phyloP scores from a whole-genome alignment of 1,140 invertebrate genomes.

The Drosophila triauraria region DNA sequence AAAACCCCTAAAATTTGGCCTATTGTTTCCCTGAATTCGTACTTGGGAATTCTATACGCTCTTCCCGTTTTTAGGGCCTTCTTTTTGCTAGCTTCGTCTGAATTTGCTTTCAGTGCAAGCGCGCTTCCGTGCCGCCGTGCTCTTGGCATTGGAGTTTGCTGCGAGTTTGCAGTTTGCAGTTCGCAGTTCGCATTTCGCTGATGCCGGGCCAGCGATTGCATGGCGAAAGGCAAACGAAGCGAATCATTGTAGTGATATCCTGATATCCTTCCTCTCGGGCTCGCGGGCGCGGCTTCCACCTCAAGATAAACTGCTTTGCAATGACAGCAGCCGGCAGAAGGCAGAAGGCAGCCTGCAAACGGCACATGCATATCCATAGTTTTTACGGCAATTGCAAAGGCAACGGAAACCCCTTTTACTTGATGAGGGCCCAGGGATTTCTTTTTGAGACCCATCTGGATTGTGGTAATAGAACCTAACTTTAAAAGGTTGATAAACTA shows the following conservation, averaged over 20 bases:
- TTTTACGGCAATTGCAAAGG: conserved; percentile 15
- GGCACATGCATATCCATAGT: conserved; percentile 51
- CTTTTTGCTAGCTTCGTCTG: no score
- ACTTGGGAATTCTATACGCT: no score
- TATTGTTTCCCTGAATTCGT: no score
- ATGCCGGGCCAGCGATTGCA: conserved; percentile 51
- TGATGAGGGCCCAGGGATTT: no score
- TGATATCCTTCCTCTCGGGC: conserved; percentile 29
- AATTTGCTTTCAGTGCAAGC: conserved; percentile 8
- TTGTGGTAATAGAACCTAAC: no score
- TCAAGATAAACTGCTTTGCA: conserved; percentile 68
- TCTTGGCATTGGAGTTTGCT: conserved; percentile 14
- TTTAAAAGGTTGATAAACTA: no score
- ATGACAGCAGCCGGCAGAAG: conserved; percentile 49
- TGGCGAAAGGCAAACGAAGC: conserved; percentile 37
- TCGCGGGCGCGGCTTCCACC: conserved; percentile 19
- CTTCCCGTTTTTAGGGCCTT: no score
- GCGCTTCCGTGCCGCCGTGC: conserved; percentile 1
- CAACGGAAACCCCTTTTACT: background rate
- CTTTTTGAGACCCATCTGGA: no score
- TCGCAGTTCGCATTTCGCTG: conserved; percentile 24
- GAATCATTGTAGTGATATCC: conserved; percentile 62
- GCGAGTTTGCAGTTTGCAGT: conserved; percentile 5
- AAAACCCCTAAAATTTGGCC: no score
- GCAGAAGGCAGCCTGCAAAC: conserved; percentile 43